Percentiles rank a stretch among this genome's conserved stretches.
These are phyloP conservation scores for Listronotus bonariensis DNA, from an alignment of 1,140 invertebrate species.

Conservation along the genomic window DNA sequence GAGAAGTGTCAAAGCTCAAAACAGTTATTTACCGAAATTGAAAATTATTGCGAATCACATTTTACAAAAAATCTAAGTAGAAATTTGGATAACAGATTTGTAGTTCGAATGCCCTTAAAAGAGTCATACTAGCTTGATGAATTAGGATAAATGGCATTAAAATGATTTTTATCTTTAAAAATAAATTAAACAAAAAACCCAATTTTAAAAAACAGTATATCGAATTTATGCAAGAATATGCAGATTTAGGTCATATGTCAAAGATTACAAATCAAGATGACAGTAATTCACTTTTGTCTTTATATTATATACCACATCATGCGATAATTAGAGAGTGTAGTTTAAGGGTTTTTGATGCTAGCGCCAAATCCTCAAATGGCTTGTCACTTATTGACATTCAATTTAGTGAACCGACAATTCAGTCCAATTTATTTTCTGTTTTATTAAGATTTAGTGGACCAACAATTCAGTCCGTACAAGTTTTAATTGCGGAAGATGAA, in stretches of 20 bases:
- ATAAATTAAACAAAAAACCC: not conserved
- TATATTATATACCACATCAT: conserved; percentile 47
- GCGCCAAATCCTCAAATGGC: conserved; percentile 36
- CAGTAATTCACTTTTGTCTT: not conserved
- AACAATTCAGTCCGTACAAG: conserved; percentile 52
- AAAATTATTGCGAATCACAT: too few species aligned
- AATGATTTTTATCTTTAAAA: not conserved
- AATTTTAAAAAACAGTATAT: conserved; percentile 15
- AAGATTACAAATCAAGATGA: conserved; percentile 3
- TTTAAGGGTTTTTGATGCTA: conserved; percentile 47
- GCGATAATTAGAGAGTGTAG: conserved; percentile 46
- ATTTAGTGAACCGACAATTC: conserved; percentile 44
- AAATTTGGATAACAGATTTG: too few species aligned
- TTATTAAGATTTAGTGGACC: conserved; percentile 50
- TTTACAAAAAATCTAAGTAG: too few species aligned
- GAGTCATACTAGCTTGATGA: too few species aligned
- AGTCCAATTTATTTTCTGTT: conserved; percentile 47
- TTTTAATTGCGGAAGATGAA: conserved; percentile 46
- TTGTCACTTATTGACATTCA: conserved; percentile 44
- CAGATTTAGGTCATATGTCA: conserved; percentile 6
- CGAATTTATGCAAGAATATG: conserved; percentile 14
- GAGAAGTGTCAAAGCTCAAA: too few species aligned
- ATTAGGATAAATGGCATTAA: not conserved
- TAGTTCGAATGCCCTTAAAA: too few species aligned
- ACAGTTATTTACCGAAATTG: too few species aligned